Conservation (phyloP, 2,888 invertebrate genomes). For the Melipona beecheii region DNA sequence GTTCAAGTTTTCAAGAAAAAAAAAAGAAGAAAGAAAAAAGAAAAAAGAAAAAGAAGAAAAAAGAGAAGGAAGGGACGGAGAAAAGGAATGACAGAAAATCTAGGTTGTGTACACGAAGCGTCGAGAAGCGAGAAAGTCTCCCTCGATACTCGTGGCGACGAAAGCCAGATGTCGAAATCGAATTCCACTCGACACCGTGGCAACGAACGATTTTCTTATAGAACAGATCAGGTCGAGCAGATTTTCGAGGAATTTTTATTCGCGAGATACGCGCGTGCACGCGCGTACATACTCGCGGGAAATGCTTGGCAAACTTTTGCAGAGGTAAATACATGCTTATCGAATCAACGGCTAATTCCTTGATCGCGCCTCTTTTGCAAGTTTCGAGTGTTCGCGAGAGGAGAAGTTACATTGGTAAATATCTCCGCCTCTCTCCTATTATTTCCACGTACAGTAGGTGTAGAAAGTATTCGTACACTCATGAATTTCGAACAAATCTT, state of each 20-base stretch:
- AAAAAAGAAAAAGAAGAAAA: not conserved
- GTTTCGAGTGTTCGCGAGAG: not conserved
- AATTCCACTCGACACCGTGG: conserved; percentile 53
- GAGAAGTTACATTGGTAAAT: not conserved
- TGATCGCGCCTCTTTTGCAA: not conserved
- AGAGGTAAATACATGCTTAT: not conserved
- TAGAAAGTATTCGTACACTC: too few species aligned
- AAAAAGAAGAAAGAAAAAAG: not conserved
- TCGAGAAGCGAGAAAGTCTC: conserved; percentile 36
- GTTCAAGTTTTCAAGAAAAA: conserved; percentile 19
- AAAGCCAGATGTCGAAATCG: conserved; percentile 63
- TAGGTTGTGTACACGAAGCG: conserved; percentile 61
- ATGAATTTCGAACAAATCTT: too few species aligned
- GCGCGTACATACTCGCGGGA: not conserved
- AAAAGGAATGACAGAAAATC: conserved; percentile 50
- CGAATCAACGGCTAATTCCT: conserved; percentile 5
- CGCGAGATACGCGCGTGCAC: not conserved
- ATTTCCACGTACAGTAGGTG: too few species aligned
- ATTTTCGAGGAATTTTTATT: conserved; percentile 42
- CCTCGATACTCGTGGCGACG: conserved; percentile 49
- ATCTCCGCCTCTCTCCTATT: not conserved
- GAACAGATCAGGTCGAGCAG: conserved; percentile 52
- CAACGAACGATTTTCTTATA: conserved; percentile 63
- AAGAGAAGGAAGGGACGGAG: not conserved
- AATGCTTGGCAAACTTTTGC: conserved; percentile 5